A percentile compares a stretch with the other conserved stretches of the same genome.
Evolutionary conservation across 2,797 vertebrate species (phyloP).

Genomic region (Urocyon cinereoargenteus): DNA sequence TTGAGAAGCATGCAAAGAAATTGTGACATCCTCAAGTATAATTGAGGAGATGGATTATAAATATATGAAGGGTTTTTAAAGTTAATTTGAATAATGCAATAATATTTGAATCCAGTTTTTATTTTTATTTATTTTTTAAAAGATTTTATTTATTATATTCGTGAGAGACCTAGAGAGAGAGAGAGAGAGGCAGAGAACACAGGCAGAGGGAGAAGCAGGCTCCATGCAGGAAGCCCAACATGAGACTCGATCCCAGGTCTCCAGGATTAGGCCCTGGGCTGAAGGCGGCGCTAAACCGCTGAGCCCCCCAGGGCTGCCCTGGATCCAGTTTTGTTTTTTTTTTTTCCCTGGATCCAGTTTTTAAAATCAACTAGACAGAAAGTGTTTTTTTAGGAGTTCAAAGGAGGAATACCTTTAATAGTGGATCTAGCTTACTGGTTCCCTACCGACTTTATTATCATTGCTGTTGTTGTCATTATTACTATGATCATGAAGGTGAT

Average conservation of each 20-base stretch:
- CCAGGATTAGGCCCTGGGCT: too few species aligned
- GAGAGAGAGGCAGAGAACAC: too few species aligned
- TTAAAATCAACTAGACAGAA: not conserved
- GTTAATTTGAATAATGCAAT: not conserved
- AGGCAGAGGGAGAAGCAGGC: too few species aligned
- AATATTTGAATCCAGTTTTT: not conserved
- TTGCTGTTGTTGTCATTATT: not conserved
- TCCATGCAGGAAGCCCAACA: too few species aligned
- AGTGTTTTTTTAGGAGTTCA: not conserved
- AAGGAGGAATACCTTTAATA: not conserved
- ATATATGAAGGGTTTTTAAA: not conserved
- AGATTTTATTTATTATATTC: too few species aligned
- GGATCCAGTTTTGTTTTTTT: not conserved
- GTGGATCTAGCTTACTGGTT: not conserved
- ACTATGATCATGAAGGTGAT: not conserved
- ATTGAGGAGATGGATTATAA: not conserved
- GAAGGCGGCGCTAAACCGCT: too few species aligned
- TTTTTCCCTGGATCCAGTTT: not conserved
- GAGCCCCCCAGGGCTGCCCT: too few species aligned
- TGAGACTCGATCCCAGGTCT: too few species aligned
- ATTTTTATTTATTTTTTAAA: too few species aligned
- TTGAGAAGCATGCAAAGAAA: constrained; percentile 13
- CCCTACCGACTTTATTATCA: not conserved
- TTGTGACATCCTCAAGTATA: not conserved
- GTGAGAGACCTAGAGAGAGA: too few species aligned